Evolutionary conservation across 2,888 invertebrate species (phyloP).

Genomic region (Epirrita christyi): DNA sequence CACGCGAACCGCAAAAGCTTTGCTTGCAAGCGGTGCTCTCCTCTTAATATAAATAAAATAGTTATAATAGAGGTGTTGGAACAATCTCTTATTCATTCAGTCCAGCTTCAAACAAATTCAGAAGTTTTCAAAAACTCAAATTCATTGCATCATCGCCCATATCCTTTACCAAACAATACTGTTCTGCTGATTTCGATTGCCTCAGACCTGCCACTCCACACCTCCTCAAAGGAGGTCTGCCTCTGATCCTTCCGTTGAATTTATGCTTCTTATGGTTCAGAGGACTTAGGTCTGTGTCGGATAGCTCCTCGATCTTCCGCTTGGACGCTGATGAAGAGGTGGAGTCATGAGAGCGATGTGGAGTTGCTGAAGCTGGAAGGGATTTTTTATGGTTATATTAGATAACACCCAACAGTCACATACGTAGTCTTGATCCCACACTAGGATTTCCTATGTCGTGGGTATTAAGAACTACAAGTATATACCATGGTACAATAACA

Average conservation of each 20-base stretch:
- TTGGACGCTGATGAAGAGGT: slow-evolving; percentile 69
- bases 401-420: too few species aligned
- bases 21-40: too few species aligned
- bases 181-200: slow-evolving; percentile 61
- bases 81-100: too few species aligned
- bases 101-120: not conserved
- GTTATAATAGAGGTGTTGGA: too few species aligned
- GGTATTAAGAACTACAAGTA: too few species aligned
- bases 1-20: too few species aligned
- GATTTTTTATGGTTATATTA: not conserved
- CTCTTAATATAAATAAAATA: too few species aligned
- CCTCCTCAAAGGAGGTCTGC: slow-evolving; percentile 69
- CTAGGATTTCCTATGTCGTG: too few species aligned
- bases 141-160: slow-evolving; percentile 60
- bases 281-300: slow-evolving; percentile 67
- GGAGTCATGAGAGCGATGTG: slow-evolving; percentile 53
- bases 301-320: slow-evolving; percentile 65
- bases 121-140: slow-evolving; percentile 55
- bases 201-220: slow-evolving; percentile 58
- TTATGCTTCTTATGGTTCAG: slow-evolving; percentile 74
- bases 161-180: slow-evolving; percentile 53
- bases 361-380: slow-evolving; percentile 53
- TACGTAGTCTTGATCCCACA: too few species aligned
- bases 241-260: slow-evolving; percentile 69
- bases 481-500: too few species aligned